Percentiles rank a stretch among this genome's conserved stretches.
Evolutionary conservation across 2,113 vertebrate genomes (phyloP).

Genomic region (Upupa epops): DNA sequence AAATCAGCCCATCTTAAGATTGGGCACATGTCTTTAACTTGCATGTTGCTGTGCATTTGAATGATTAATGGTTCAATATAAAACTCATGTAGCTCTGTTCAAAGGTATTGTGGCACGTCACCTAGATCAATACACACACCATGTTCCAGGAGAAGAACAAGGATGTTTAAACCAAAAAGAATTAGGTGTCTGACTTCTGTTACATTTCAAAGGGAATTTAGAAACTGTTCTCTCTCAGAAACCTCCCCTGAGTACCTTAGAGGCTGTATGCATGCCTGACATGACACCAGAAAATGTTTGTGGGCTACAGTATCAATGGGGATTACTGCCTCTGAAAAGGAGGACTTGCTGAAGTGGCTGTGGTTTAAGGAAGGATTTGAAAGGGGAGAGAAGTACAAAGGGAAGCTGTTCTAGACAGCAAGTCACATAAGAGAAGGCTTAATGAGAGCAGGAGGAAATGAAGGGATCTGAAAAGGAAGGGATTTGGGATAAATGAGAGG

Average conservation of each 20-base stretch:
- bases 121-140: background rate
- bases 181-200: background rate
- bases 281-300: conserved; percentile 51
- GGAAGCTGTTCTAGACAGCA: conserved; percentile 51
- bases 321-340: conserved; percentile 53
- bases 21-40: background rate
- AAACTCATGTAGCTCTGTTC: background rate
- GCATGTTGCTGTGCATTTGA: background rate
- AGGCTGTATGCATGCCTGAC: conserved; percentile 21
- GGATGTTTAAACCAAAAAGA: background rate
- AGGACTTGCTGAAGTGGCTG: conserved; percentile 49
- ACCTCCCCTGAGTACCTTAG: background rate
- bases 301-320: background rate
- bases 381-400: conserved; percentile 37
- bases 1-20: conserved; percentile 2
- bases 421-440: conserved; percentile 53
- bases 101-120: background rate
- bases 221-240: conserved; percentile 16
- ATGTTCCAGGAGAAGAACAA: background rate
- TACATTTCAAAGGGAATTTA: conserved; percentile 25
- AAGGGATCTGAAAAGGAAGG: conserved; percentile 53
- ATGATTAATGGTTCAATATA: background rate
- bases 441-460: conserved; percentile 28
- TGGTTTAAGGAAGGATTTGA: conserved; percentile 55
- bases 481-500: conserved; percentile 41